Base-by-base conservation (phyloP, 92 coral and sea anemone species). In the Chrysogorgia sp. region DNA sequence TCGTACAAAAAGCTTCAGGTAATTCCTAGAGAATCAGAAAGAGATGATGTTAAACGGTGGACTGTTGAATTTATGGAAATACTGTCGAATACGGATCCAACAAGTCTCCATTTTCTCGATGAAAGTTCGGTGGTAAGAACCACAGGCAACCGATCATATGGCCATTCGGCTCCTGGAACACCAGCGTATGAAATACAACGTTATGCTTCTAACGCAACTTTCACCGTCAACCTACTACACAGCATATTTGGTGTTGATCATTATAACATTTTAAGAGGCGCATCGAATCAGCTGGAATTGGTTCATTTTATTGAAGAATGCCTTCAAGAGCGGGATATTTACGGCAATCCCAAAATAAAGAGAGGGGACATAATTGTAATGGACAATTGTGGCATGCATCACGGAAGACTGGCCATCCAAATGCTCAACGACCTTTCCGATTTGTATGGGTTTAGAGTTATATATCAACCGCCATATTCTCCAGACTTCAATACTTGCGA, bases 111-210 rank as follows among this genome's bases (percentile, higher is more conserved):
- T n/a, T n/a, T n/a, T n/a, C n/a, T n/a, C 69, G 82, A 86, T 63
- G 79, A 86, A 58, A 59, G 77, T 32, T 81, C 86, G 29, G 89
- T 86, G 21, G n/a, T 86, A n/a, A 53, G 67, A 81, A 86, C 89
- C 6, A 40, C 66, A 24, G 82, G 86, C 47, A 86, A 86, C 55
- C 40, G 86, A 74, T 23, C 2, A 34, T 86, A 81, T 32, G 79
- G 86, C 10, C 85, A 80, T 45, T 37, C 74, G 13, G 47, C 71
- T 14, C 31, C 66, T 48, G 83, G 86, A 21, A 24, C 26, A 58
- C 79, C 79, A 29, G 86, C 90, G 15, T 49, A 55, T 61, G 74
- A 86, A 67, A 48, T 86, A 2, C 90, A 86, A 58, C 34, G 83
- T 2, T 86, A 76, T 58, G 81, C 90, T 7, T 74, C 83, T 4